Base-by-base conservation (phyloP, 2,888 invertebrate genomes). In the Phaonia tiefii region DNA sequence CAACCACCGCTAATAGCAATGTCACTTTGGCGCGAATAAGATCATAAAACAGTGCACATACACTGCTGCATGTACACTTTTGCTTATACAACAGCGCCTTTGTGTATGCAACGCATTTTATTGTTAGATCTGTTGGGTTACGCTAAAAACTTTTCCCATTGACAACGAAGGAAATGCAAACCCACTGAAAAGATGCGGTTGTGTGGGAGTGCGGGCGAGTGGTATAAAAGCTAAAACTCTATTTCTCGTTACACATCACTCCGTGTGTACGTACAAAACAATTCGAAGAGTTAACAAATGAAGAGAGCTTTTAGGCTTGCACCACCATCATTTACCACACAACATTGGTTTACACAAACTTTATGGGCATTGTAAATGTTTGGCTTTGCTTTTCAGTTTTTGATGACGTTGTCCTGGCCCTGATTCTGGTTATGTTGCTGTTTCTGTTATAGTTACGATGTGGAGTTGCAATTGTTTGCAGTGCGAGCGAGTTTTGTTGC, bases 11-110 rank as follows among this genome's bases (percentile, higher is more conserved):
- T 75, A 75, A 75, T 69, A 75, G 69, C 75, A 54, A 63, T 63
- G 63, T 70, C 75, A 75, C 69, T 75, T 75, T 75, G 70, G 63
- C 44, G 75, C 51, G 70, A 70, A 75, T 70, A 51, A 63, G 63
- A 63, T 70, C 70, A 70, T 70, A 70, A 75, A 75, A 70, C 11
- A 70, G 69, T 22, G 15, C 22, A 13, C 22, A 67, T 20, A 67
- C 5, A 42, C 31, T 31, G 4, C 4, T 31, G 15, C 46, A 60
- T 11, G 11, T 31, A 22, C n/a, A 46, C 63, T 56, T 3, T 26
- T 44, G 13, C 44, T 39, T 15, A 26, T 39, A 60, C 20, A 20
- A 22, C 2, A 20, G 22, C 20, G 20, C 39, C 63, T 42, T 37
- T 39, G 60, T 37, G 22, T 22, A 63, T 20, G 63, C 63, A 63